Evolutionary conservation across 2,797 vertebrate genomes (phyloP).

Genomic region (Sebastes minor): DNA sequence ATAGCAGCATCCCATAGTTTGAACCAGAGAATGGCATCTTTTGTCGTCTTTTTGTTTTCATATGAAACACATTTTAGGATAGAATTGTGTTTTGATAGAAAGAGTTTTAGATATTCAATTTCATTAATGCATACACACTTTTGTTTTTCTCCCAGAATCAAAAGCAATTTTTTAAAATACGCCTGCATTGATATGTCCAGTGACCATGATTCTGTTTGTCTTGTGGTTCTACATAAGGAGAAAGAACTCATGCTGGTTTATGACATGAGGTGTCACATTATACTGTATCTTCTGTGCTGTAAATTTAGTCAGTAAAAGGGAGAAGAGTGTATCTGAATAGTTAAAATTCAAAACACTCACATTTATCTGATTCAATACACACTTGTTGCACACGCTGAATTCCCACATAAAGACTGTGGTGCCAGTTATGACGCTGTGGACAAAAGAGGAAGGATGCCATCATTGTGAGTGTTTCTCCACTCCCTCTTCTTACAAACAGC

Average conservation of each 20-base stretch:
- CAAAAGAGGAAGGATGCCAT: not conserved
- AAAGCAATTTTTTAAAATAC: not conserved
- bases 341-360: no score
- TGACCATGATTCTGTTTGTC: not conserved
- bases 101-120: not conserved
- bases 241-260: not conserved
- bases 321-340: not conserved
- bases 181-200: not conserved
- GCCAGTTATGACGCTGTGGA: not conserved
- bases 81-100: not conserved
- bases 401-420: not conserved
- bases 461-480: not conserved
- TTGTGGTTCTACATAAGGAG: not conserved
- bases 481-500: not conserved
- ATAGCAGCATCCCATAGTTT: not conserved
- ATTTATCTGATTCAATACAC: not conserved
- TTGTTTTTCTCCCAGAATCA: not conserved
- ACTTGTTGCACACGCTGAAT: constrained; percentile 1
- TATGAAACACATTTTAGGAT: not conserved
- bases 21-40: not conserved
- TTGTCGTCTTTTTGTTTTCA: not conserved
- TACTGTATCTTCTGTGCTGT: no score
- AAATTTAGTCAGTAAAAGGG: not conserved
- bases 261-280: no score
- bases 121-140: not conserved